These are phyloP conservation scores for Dasysyrphus tricinctus DNA, from an alignment of 2,888 invertebrate genomes.

Conservation along the genomic window DNA sequence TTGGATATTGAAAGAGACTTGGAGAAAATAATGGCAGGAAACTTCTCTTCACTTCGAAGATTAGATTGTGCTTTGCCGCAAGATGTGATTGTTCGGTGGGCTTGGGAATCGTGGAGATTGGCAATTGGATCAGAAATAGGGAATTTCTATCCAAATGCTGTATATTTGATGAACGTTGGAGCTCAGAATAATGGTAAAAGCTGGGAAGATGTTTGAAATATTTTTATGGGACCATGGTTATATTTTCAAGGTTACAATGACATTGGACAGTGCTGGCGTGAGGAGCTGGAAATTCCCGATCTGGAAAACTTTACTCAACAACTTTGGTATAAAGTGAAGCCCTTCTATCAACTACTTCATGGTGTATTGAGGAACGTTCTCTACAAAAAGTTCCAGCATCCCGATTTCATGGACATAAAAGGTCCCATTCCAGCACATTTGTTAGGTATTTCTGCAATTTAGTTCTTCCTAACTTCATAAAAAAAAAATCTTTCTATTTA, in stretches of 20 bases:
- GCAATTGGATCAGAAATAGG: conserved; percentile 86
- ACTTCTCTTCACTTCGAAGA: conserved; percentile 76
- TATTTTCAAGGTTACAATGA: conserved; percentile 85
- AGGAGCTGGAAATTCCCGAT: conserved; percentile 86
- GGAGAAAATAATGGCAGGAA: conserved; percentile 85
- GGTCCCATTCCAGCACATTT: conserved; percentile 89
- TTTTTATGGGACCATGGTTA: background rate
- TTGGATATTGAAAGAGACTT: conserved; percentile 87
- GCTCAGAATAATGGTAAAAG: conserved; percentile 86
- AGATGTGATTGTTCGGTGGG: conserved; percentile 85
- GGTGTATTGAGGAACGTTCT: conserved; percentile 88
- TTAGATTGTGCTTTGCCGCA: conserved; percentile 75
- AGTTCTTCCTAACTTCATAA: background rate
- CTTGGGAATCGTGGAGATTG: conserved; percentile 89
- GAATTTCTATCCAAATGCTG: conserved; percentile 84
- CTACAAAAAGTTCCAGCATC: conserved; percentile 84
- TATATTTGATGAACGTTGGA: conserved; percentile 86
- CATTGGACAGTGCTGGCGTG: conserved; percentile 87
- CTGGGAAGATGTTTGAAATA: background rate
- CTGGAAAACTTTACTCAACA: conserved; percentile 85
- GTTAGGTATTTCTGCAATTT: conserved; percentile 84
- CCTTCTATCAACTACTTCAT: conserved; percentile 89
- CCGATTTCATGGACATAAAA: conserved; percentile 85
- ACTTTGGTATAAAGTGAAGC: conserved; percentile 85
- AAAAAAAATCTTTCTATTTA: background rate